These are phyloP conservation scores for Peromyscus nudipes DNA, from an alignment of 2,797 vertebrate species.

Conservation along the genomic window DNA sequence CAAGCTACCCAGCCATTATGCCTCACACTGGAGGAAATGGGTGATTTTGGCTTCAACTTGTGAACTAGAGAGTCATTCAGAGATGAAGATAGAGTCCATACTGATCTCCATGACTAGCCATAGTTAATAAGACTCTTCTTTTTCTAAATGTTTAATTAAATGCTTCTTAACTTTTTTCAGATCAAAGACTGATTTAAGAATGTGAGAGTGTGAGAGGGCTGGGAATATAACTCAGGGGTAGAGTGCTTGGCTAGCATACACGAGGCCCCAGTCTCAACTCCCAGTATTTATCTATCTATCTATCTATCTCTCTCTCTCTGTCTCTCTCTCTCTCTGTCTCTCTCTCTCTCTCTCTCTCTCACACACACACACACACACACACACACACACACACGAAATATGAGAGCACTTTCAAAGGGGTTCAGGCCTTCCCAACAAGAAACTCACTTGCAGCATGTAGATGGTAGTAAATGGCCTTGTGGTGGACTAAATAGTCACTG, in stretches of 20 bases:
- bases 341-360: too few species aligned
- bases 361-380: too few species aligned
- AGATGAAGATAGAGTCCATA: not conserved
- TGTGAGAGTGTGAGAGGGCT: not conserved
- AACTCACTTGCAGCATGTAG: not conserved
- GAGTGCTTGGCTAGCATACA: not conserved
- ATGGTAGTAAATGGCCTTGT: not conserved
- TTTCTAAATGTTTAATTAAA: conserved; percentile 3
- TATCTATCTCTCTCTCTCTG: too few species aligned
- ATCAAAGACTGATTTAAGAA: conserved; percentile 38
- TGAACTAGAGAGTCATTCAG: not conserved
- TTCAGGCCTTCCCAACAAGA: not conserved
- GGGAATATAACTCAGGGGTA: not conserved
- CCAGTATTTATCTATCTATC: too few species aligned
- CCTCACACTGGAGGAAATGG: not conserved
- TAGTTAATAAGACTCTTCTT: conserved; percentile 20
- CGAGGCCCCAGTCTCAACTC: not conserved
- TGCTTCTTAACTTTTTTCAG: not conserved
- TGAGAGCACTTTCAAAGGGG: conserved; percentile 22
- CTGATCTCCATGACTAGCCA: not conserved
- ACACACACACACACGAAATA: not conserved
- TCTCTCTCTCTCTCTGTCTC: too few species aligned
- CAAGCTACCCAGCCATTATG: not conserved
- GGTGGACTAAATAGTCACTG: not conserved
- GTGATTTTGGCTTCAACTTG: not conserved